phyloP scores from a whole-genome alignment of 2,888 invertebrate genomes.

The Platycheirus rosarum region DNA sequence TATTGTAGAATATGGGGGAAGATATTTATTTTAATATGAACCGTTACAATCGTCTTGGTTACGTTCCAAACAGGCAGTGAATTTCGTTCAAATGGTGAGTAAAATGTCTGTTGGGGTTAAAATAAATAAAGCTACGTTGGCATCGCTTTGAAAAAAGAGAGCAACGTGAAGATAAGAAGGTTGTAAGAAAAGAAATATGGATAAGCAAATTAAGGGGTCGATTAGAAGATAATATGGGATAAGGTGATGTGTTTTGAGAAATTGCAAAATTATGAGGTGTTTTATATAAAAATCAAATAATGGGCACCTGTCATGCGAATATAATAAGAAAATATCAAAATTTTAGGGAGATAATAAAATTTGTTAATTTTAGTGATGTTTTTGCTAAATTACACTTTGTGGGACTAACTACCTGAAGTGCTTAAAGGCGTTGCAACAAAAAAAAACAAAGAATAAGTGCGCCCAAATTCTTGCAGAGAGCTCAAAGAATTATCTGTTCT shows the following conservation, averaged over 20 bases:
- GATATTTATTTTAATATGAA: slow-evolving; percentile 24
- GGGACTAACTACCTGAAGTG: too few species aligned
- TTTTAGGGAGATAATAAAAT: too few species aligned
- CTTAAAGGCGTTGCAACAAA: too few species aligned
- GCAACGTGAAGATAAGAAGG: slow-evolving; percentile 45
- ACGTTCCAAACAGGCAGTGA: slow-evolving; percentile 44
- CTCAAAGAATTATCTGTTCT: too few species aligned
- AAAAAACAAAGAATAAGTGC: too few species aligned
- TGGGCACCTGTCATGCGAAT: too few species aligned
- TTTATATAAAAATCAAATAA: slow-evolving; percentile 24
- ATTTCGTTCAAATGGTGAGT: slow-evolving; percentile 30
- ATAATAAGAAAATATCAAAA: slow-evolving; percentile 29
- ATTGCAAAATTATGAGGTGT: slow-evolving; percentile 68
- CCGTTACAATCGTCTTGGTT: slow-evolving; percentile 42
- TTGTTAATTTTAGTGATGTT: too few species aligned
- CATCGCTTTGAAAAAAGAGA: slow-evolving; percentile 24
- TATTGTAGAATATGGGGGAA: neutral
- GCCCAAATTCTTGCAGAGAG: too few species aligned
- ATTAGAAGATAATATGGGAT: slow-evolving; percentile 67
- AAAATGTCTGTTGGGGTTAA: slow-evolving; percentile 11
- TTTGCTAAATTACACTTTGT: too few species aligned
- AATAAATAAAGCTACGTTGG: slow-evolving; percentile 43
- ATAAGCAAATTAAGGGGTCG: slow-evolving; percentile 62
- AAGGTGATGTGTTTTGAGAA: slow-evolving; percentile 59
- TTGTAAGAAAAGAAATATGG: slow-evolving; percentile 45